Evolutionary conservation across 2,113 vertebrate genomes (phyloP), one percentile per base, ranked within the genome.

Genomic region (Hippoglossus stenolepis): DNA sequence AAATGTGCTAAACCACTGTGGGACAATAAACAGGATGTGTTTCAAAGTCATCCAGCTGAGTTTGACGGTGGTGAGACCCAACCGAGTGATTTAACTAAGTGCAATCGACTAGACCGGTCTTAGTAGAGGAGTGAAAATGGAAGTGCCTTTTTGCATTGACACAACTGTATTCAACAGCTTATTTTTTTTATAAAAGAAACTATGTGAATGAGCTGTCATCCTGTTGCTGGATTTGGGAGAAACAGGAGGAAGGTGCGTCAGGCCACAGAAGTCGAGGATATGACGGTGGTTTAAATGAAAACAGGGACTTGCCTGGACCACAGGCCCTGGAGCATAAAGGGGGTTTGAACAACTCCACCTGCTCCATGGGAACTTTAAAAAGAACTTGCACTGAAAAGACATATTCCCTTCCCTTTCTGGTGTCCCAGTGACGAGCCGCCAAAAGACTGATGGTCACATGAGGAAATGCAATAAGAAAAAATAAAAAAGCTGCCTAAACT

Each of bases 101-200:
- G 93, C 93, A 94, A 92, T 93, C 49, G 35, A 85, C 35, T 73
- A 68, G 66, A 80, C 68, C 59, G 78, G 84, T 87, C 77, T 85
- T 74, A 66, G 82, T 80, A 79, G 72, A 70, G 72, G 51, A 82
- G 60, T 80, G 79, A 75, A 87, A 78, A 85, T 60, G 54, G 74
- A 92, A 90, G 89, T 89, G 89, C 88, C 85, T 92, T 89, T 80
- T 75, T 85, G 90, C 86, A 87, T 80, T 58, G 70, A 90, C 79
- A 53, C 68, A 71, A 54, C 70, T 80, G 61, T 86, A 80, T 73
- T 49, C 9, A 35, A 65, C 56, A 74, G 77, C 78, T 86, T 51
- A n/a, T 80, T 82, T 79, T 71, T 71, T 65, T 58, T 72, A 70
- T 75, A 11, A 83, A 77, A 88, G 21, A 80, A 74, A 58, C 69